Base-by-base conservation (phyloP, 2,888 invertebrate genomes). In the Conchocele bisecta region DNA sequence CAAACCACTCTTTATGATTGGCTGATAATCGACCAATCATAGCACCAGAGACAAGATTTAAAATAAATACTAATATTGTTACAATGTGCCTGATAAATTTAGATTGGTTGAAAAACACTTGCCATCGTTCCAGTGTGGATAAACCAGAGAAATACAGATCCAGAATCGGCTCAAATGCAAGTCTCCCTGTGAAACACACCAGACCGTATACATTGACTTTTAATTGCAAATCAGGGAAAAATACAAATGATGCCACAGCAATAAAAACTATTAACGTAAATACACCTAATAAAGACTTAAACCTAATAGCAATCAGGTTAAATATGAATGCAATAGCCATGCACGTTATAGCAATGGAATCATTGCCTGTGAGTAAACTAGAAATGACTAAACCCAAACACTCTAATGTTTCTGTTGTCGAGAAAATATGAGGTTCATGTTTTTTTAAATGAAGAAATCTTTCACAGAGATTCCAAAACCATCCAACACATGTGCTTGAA, bases 1-100 rank as follows among this genome's bases (percentile, higher is more conserved):
- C 84, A 76, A 83, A 91, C 91, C 91, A 91, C 65, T 91, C 91
- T 69, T 91, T 90, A 73, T 91, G 91, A 58, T 67, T 80, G n/a
- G 84, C 81, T 15, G 87, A 84, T 46, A 82, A 75, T 28, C 71
- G 58, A 15, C 89, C 89, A 60, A 86, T 78, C 33, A 87, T 29
- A n/a, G 65, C 69, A 35, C 78, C 83, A 31, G 85, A 83, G 9
- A 75, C 66, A 22, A 88, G 33, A 68, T 89, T 83, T 11, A 88
- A 29, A 15, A 75, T 6, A 46, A 87, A 80, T 20, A 88, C 63
- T 3, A 79, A 44, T 17, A 88, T 22, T 17, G 90, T 66, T 15
- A 66, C 61, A 20, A 84, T 57, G 66, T 86, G 83, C 24, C 88
- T 79, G 31, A 81, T 22, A 13, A 86, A 46, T 15, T 77, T 82